Evolutionary conservation across 2,888 invertebrate species (phyloP), one percentile per base, ranked within the genome.

Genomic region (Orthosia gothica): DNA sequence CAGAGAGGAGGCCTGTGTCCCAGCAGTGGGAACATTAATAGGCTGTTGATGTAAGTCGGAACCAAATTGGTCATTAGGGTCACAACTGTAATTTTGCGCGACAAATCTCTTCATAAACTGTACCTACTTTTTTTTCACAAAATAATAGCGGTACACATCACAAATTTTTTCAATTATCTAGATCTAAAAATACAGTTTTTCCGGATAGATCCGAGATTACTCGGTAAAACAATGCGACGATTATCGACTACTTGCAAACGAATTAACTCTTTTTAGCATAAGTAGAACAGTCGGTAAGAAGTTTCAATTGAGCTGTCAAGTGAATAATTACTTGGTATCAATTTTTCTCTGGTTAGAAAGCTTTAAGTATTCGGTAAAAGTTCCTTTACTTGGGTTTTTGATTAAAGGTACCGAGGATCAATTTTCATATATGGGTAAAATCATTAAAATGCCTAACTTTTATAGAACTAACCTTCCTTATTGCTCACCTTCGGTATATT

Each of bases 201-300:
- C 68, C 49, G 67, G 11, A 72, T 72, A 77, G 71, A 78, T 50
- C 66, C 16, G 20, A 66, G 65, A 61, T 82, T 79, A 77, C 85
- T 70, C 74, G 64, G n/a, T 63, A 20, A 47, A 84, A 87, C 88
- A 87, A 87, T 88, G 72, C 66, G 40, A 26, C 69, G 70, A 88
- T 87, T 85, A 87, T 75, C 70, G 45, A 64, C 62, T 79, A 75
- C 67, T 85, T 67, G 55, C 81, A 76, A 85, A 66, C 68, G 49
- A 83, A 84, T 88, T 84, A 81, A 67, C 79, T 80, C 75, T 87
- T 85, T 85, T 87, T 83, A 89, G 76, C 79, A 70, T 81, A 83
- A 82, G 40, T 82, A 68, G 82, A 87, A 79, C 83, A 81, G 79
- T 77, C 72, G 49, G 45, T n/a, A 75, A 79, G 67, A 83, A 84